A percentile compares a stretch with the other conserved stretches of the same genome.
phyloP scores from a whole-genome alignment of 2,888 invertebrate species.

The Mallateleia sp. region DNA sequence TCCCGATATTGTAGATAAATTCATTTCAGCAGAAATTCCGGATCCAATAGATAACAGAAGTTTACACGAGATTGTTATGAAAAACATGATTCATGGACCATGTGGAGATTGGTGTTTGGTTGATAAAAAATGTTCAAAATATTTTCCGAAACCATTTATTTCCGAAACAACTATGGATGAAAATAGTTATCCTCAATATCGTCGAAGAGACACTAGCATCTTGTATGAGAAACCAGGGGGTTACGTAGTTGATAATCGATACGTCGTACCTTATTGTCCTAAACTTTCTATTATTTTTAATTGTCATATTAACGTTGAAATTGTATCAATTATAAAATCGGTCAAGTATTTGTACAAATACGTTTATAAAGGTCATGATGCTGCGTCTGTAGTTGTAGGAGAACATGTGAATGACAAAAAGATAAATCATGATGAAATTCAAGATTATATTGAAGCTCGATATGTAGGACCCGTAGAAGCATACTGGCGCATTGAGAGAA shows the following conservation, averaged over 20 bases:
- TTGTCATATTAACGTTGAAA: too few relatives aligned
- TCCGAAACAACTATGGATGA: too few relatives aligned
- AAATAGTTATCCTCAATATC: too few relatives aligned
- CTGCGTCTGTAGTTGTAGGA: conserved; percentile 53
- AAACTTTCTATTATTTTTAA: conserved; percentile 81
- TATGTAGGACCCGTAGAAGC: conserved; percentile 71
- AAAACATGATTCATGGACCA: conserved; percentile 13
- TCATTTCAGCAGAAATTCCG: neutral
- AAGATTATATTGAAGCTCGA: conserved; percentile 44
- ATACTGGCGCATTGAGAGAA: conserved; percentile 43
- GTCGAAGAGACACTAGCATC: too few relatives aligned
- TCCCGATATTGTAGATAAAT: neutral
- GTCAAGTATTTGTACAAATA: conserved; percentile 83
- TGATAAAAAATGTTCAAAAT: neutral
- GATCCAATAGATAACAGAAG: neutral
- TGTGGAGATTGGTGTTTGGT: too few relatives aligned
- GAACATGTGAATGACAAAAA: neutral
- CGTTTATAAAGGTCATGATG: too few relatives aligned
- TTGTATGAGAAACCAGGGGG: conserved; percentile 65
- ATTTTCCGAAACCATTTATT: too few relatives aligned
- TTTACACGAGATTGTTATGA: neutral
- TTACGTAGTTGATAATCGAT: conserved; percentile 83
- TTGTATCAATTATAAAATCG: conserved; percentile 77
- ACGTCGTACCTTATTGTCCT: conserved; percentile 84
- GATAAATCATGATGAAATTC: conserved; percentile 58